These are phyloP conservation scores for Spodoptera littoralis DNA, from an alignment of 2,888 invertebrate genomes.

Conservation along the genomic window DNA sequence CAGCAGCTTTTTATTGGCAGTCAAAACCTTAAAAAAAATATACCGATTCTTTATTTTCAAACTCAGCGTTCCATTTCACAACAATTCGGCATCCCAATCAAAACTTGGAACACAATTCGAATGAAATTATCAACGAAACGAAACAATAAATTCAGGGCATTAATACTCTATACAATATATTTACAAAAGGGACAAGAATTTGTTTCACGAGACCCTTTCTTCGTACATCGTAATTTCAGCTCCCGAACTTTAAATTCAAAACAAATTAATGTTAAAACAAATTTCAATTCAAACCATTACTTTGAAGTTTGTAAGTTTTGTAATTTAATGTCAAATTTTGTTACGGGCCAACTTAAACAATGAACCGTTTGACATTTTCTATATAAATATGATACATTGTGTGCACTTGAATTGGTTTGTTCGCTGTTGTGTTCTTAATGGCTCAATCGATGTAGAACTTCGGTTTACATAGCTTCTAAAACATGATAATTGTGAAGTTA, in stretches of 20 bases:
- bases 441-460: not conserved
- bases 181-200: conserved; percentile 41
- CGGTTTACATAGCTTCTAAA: too few relatives aligned
- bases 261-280: conserved; percentile 75
- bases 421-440: conserved; percentile 21
- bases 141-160: conserved; percentile 35
- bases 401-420: conserved; percentile 17
- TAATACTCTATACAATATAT: conserved; percentile 30
- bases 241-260: conserved; percentile 58
- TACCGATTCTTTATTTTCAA: conserved; percentile 6
- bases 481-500: too few relatives aligned
- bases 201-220: conserved; percentile 37
- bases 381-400: conserved; percentile 47
- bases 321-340: conserved; percentile 73
- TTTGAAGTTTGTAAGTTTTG: conserved; percentile 70
- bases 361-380: conserved; percentile 55
- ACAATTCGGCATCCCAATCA: not conserved
- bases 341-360: conserved; percentile 64
- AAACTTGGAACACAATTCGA: conserved; percentile 18
- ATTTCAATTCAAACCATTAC: conserved; percentile 71
- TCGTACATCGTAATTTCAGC: conserved; percentile 49
- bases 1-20: too few relatives aligned
- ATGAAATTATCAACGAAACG: conserved; percentile 30
- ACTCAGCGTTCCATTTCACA: not conserved
- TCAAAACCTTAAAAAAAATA: too few relatives aligned